Base-by-base conservation (phyloP, 2,113 vertebrate species). In the Choloepus hoffmanni region DNA sequence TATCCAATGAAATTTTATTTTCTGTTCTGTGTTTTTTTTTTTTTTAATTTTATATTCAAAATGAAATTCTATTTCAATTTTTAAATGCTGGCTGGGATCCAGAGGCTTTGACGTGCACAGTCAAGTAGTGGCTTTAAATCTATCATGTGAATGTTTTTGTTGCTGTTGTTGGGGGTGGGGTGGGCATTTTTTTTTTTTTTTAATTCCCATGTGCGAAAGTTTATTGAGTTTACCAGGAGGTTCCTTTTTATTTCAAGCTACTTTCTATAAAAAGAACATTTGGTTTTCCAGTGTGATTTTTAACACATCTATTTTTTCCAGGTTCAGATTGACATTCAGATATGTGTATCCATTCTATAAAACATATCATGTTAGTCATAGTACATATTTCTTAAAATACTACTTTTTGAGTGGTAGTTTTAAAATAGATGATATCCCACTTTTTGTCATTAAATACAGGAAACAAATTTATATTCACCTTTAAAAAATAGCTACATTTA, bases 371-470 rank as follows among this genome's bases (percentile, higher is more conserved):
- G 96, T 97, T 97, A 97, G 97, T 98, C 79, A 95, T 96, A 90
- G 94, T 92, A 85, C 85, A 16, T 97, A 70, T 98, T 98, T 98
- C 96, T 98, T 95, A 97, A 97, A 98, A 95, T 96, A 96, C 95
- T 97, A 95, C 97, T 98, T 96, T 98, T 98, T 98, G 96, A 98
- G 98, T 96, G 95, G 87, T 88, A 96, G 43, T 97, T 95, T 98
- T 96, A 96, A 97, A 98, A 97, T 92, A 97, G 96, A 96, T 91
- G 89, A 85, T 97, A 96, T 96, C 98, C 95, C 97, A 97, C 97
- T 98, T 98, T 96, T 98, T 99, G 98, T 98, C 98, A 98, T 99
- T 98, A 98, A 98, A 98, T 97, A 97, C 26, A 60, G 95, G 97
- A 96, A 96, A 89, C 94, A 93, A 92, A 45, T 77, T 98, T 98